Percentiles rank a stretch among this genome's conserved stretches.
Conservation (phyloP, 2,797 vertebrate species). For the Poecilia velifera region DNA sequence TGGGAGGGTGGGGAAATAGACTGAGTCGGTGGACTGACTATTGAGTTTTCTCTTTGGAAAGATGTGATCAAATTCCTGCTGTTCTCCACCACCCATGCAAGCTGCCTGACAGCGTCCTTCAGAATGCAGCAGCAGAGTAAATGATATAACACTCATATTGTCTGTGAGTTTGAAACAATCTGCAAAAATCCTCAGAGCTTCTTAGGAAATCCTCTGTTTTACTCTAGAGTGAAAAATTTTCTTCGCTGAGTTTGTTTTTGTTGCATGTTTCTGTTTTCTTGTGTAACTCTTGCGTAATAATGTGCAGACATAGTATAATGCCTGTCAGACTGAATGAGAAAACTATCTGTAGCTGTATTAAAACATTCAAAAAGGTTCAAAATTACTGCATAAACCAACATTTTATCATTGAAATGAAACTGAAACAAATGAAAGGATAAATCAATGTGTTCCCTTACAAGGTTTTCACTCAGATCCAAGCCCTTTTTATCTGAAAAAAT, state of each 20-base stretch:
- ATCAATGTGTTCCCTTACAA: neutral
- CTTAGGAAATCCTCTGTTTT: neutral
- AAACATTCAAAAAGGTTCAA: neutral
- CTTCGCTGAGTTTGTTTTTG: neutral
- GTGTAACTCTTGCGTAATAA: neutral
- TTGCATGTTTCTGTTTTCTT: neutral
- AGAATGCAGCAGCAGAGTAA: neutral
- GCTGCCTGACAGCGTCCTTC: slow-evolving; percentile 18
- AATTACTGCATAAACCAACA: neutral
- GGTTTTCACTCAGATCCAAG: neutral
- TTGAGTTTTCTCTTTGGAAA: slow-evolving; percentile 60
- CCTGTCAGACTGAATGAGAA: neutral
- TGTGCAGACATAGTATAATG: neutral
- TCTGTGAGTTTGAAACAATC: slow-evolving; percentile 14
- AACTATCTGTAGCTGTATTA: neutral
- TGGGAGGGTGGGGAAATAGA: slow-evolving; percentile 22
- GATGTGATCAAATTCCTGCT: slow-evolving; percentile 54
- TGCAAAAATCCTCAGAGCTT: neutral
- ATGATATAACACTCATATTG: slow-evolving; percentile 2
- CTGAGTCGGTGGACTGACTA: slow-evolving; percentile 57
- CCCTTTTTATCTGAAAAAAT: neutral
- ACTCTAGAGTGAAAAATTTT: neutral
- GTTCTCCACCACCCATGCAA: slow-evolving; percentile 1
- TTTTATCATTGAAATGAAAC: too few species aligned
- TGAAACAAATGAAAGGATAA: neutral